Conservation (phyloP, 2,797 vertebrate species). For the Pseudomugil gertrudae region DNA sequence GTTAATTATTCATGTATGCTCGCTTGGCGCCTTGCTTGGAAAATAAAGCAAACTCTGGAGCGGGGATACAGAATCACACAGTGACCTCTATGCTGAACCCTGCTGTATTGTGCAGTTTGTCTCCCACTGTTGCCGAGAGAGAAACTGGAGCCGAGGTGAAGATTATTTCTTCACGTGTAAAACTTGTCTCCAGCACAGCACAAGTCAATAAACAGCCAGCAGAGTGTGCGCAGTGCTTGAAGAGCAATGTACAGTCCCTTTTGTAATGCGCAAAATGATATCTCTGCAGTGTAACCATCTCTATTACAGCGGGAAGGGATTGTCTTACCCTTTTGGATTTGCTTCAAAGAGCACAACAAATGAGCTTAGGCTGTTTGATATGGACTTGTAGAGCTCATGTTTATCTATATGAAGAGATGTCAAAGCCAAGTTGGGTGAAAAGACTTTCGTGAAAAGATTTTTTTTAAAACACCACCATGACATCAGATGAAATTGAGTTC, state of each 20-base stretch:
- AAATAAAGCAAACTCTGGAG: constrained; percentile 73
- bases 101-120: constrained; percentile 62
- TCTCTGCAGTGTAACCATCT: constrained; percentile 78
- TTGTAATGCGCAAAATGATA: constrained; percentile 86
- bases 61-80: constrained; percentile 61
- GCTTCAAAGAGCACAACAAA: constrained; percentile 79
- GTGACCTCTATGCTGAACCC: constrained; percentile 68
- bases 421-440: constrained; percentile 2
- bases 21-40: constrained; percentile 62
- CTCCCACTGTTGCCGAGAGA: constrained; percentile 59
- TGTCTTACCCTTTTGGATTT: constrained; percentile 77
- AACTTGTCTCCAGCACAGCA: constrained; percentile 54
- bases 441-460: too few relatives aligned
- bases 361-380: constrained; percentile 59
- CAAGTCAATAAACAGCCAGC: constrained; percentile 50
- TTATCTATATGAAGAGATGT: constrained; percentile 19
- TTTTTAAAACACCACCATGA: background rate
- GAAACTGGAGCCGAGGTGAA: constrained; percentile 65
- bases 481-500: background rate
- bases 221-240: constrained; percentile 57
- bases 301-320: constrained; percentile 81
- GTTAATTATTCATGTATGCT: constrained; percentile 80
- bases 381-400: constrained; percentile 22
- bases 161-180: constrained; percentile 76
- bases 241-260: constrained; percentile 69